These are phyloP conservation scores for Malachius bipustulatus DNA, from an alignment of 2,888 invertebrate genomes.

Conservation along the genomic window DNA sequence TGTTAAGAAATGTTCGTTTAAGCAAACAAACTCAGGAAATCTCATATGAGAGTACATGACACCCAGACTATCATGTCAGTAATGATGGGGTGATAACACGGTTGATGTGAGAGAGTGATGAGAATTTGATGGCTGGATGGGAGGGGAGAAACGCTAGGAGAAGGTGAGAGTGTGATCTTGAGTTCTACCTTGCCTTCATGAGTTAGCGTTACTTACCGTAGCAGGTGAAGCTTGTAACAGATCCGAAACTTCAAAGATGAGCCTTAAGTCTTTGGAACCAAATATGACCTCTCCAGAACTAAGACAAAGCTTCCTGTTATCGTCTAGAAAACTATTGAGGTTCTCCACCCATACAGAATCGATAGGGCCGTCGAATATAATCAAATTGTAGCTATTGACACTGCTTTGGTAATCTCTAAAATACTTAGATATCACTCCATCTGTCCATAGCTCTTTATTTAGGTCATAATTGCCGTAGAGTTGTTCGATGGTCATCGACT, in stretches of 20 bases:
- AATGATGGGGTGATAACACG: no score
- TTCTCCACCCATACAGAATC: slow-evolving; percentile 77
- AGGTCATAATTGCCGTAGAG: slow-evolving; percentile 78
- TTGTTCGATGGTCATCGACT: slow-evolving; percentile 75
- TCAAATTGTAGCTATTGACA: slow-evolving; percentile 64
- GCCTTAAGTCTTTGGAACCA: slow-evolving; percentile 58
- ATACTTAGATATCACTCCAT: slow-evolving; percentile 68
- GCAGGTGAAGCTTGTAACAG: slow-evolving; percentile 67
- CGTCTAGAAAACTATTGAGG: slow-evolving; percentile 69
- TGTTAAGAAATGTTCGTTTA: no score
- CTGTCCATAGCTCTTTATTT: slow-evolving; percentile 69
- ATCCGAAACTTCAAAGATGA: slow-evolving; percentile 76
- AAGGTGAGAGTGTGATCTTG: no score
- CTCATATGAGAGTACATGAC: no score
- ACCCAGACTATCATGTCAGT: no score
- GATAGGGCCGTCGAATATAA: slow-evolving; percentile 81
- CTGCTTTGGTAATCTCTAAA: slow-evolving; percentile 59
- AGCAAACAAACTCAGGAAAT: no score
- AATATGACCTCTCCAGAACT: slow-evolving; percentile 73
- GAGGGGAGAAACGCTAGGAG: no score
- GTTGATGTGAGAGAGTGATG: no score
- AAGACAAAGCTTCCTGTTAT: slow-evolving; percentile 67
- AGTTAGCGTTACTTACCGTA: slow-evolving; percentile 43
- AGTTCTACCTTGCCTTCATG: no score
- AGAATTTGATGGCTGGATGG: no score